Evolutionary conservation across 2,888 invertebrate genomes (phyloP), one percentile per base, ranked within the genome.

Genomic region (Cyaniris semiargus): DNA sequence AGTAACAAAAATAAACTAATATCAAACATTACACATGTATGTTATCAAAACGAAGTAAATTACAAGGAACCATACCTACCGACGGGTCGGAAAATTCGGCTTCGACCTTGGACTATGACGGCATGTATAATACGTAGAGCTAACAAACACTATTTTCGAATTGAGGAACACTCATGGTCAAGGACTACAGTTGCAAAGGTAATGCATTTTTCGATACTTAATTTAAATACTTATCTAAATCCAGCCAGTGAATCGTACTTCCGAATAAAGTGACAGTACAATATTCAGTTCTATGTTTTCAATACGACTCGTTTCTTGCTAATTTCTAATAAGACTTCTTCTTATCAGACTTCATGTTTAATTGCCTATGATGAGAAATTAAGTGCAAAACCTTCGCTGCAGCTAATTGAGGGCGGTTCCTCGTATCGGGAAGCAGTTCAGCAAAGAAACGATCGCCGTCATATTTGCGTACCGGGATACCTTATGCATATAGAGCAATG

Each of bases 401-500:
- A 27, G 53, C 18, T 74, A 74, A 74, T 74, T 53, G 74, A 70
- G 71, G 21, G 44, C 44, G 60, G 48, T 76, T 76, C 72, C 15
- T 34, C 58, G 74, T 58, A 77, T 76, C 66, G 44, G 31, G 18
- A 76, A 71, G 70, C 76, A 72, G 71, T 58, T 53, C 23, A 53
- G 34, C 56, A 31, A 76, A 76, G 71, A 53, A 70, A 56, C 53
- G 34, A 48, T 34, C 70, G 70, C 60, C 38, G 74, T 70, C 48
- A 76, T 78, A 76, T 70, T 76, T 78, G 78, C 34, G 58, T 77
- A 74, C 48, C 21, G 21, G 31, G 21, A 70, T 76, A 58, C 74
- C 77, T 15, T 76, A 77, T 71, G 77, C 56, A 76, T 78, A 76
- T 75, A 76, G 77, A 79, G 56, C 78, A 66, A 75, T 66, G 78